These are phyloP conservation scores for Aphidius colemani DNA, from an alignment of 2,888 invertebrate genomes.

Conservation along the genomic window DNA sequence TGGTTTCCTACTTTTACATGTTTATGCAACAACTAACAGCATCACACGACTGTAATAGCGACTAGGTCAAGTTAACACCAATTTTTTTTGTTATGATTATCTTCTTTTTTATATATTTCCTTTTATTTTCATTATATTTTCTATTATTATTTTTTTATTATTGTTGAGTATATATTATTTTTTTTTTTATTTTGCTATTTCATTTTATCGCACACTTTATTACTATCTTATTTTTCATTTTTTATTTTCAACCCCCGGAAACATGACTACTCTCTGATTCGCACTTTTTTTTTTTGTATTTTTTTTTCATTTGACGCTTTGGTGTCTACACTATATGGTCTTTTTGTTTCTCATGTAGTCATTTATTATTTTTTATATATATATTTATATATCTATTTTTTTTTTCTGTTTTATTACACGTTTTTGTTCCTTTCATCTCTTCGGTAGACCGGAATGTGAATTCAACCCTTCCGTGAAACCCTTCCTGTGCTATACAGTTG, in stretches of 20 bases:
- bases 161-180: slow-evolving; percentile 1
- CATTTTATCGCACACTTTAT: no score
- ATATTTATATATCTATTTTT: not conserved
- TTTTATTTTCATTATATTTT: slow-evolving; percentile 9
- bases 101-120: not conserved
- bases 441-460: slow-evolving; percentile 20
- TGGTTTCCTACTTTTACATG: slow-evolving; percentile 39
- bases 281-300: not conserved
- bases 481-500: slow-evolving; percentile 5
- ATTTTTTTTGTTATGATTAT: no score
- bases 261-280: not conserved
- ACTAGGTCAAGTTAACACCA: no score
- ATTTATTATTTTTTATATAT: not conserved
- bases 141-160: slow-evolving; percentile 11
- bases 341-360: slow-evolving; percentile 21
- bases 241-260: no score
- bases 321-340: slow-evolving; percentile 7
- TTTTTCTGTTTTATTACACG: not conserved
- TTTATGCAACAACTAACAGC: slow-evolving; percentile 38
- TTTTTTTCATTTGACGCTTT: slow-evolving; percentile 7
- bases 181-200: not conserved
- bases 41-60: slow-evolving; percentile 16
- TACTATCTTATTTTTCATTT: no score
- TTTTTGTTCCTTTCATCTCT: slow-evolving; percentile 17
- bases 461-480: slow-evolving; percentile 12